These are phyloP conservation scores for Nycticorax nycticorax DNA, from an alignment of 2,113 vertebrate genomes.

Conservation along the genomic window DNA sequence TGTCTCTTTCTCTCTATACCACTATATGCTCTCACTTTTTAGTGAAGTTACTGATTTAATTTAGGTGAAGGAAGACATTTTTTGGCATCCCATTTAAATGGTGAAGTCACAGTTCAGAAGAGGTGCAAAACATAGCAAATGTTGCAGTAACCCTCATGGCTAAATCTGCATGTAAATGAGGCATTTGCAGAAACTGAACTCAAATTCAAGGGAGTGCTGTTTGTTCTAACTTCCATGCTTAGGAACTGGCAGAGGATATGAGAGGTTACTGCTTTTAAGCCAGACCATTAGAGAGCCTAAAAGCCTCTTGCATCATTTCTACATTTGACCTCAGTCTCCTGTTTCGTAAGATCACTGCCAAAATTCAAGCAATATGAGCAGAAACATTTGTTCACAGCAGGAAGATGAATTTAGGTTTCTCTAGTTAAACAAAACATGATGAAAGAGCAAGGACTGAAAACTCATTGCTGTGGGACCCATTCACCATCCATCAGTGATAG, in stretches of 20 bases:
- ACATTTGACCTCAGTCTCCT: background rate
- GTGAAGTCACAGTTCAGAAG: background rate
- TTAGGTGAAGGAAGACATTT: background rate
- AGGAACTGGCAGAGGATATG: background rate
- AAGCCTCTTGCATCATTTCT: background rate
- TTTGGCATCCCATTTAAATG: background rate
- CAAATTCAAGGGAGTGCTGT: background rate
- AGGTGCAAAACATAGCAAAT: background rate
- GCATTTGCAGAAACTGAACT: constrained; percentile 21
- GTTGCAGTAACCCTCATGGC: background rate
- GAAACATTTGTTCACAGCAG: constrained; percentile 11
- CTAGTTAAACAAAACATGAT: background rate
- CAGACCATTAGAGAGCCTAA: background rate
- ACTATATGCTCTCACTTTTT: background rate
- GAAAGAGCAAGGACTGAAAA: background rate
- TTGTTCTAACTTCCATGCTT: background rate
- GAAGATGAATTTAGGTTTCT: background rate
- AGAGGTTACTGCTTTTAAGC: constrained; percentile 7
- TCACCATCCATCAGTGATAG: background rate
- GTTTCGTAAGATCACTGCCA: background rate
- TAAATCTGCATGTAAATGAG: constrained; percentile 20
- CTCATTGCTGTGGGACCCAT: background rate
- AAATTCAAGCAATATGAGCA: background rate
- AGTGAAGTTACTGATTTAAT: background rate
- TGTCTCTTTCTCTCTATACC: background rate